A percentile compares a stretch with the other conserved stretches of the same genome.
Evolutionary conservation across 2,888 invertebrate species (phyloP).

Genomic region (Cosmopolites sordidus): DNA sequence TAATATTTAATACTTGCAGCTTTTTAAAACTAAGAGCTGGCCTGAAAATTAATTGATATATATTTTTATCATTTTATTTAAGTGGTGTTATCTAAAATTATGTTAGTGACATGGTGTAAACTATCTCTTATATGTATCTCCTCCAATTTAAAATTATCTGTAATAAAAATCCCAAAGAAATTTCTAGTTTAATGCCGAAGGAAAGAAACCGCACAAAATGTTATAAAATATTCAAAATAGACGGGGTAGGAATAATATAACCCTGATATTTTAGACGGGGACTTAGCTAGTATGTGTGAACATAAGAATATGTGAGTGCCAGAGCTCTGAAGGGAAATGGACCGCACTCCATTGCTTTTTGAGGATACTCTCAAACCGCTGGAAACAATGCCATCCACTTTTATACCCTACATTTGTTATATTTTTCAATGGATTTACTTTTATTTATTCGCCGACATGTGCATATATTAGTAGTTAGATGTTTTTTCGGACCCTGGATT

Average conservation of each 20-base stretch:
- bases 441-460: not conserved
- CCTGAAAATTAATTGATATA: too few species aligned
- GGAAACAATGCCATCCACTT: constrained; percentile 43
- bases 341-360: constrained; percentile 47
- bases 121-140: too few species aligned
- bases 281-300: constrained; percentile 39
- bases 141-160: not conserved
- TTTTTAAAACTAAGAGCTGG: too few species aligned
- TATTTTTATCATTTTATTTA: too few species aligned
- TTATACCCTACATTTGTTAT: constrained; percentile 48
- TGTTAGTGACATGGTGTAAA: too few species aligned
- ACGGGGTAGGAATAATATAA: constrained; percentile 16
- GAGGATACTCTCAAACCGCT: constrained; percentile 41
- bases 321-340: constrained; percentile 47
- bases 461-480: not conserved
- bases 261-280: constrained; percentile 24
- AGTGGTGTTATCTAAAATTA: too few species aligned
- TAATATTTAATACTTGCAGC: too few species aligned
- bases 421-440: constrained; percentile 41
- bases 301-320: constrained; percentile 45
- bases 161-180: not conserved
- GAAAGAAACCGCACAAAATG: not conserved
- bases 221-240: constrained; percentile 25
- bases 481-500: not conserved
- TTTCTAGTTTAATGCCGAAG: not conserved